phyloP scores from a whole-genome alignment of 2,113 vertebrate species.

The Enhydra lutris region DNA sequence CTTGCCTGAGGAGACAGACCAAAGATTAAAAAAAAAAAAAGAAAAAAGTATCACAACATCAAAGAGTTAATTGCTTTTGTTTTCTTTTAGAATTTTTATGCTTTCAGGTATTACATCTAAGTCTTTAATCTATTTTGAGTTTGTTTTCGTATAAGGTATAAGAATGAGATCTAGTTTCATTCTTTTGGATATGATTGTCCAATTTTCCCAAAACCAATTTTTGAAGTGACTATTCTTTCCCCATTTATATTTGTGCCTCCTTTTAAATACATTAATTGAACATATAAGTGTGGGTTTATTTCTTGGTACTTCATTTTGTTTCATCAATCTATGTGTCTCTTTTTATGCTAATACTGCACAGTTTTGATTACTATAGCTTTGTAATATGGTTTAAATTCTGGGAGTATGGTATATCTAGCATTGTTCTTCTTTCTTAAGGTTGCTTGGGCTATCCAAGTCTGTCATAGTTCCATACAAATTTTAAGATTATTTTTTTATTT shows the following conservation, averaged over 20 bases:
- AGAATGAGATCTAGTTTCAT: not conserved
- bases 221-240: not conserved
- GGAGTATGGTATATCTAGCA: not conserved
- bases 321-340: not conserved
- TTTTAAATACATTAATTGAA: not conserved
- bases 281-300: not conserved
- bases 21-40: not conserved
- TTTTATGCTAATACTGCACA: not conserved
- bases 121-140: not conserved
- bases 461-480: not conserved
- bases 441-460: not conserved
- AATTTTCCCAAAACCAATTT: not conserved
- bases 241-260: not conserved
- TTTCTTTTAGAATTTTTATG: not conserved
- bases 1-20: not conserved
- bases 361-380: not conserved
- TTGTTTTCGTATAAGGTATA: not conserved
- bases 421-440: not conserved
- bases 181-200: not conserved
- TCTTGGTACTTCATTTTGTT: not conserved
- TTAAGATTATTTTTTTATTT: not conserved
- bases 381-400: not conserved
- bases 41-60: not conserved
- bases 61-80: not conserved
- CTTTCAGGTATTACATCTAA: not conserved